phyloP scores from a whole-genome alignment of 2,888 invertebrate species.

The Trilocha varians region DNA sequence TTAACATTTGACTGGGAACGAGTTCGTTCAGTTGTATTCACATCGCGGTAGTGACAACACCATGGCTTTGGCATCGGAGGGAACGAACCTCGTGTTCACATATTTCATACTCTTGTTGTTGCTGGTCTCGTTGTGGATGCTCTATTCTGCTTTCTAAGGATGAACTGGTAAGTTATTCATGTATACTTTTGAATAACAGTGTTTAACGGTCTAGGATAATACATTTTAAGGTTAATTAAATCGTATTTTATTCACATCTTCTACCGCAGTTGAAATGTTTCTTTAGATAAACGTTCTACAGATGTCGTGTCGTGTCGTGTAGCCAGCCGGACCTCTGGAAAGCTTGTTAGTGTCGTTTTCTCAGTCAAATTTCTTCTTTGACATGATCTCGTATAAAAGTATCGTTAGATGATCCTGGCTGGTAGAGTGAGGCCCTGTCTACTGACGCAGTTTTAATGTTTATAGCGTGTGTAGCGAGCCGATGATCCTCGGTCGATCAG shows the following conservation, averaged over 20 bases:
- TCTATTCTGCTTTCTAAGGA: conserved; percentile 75
- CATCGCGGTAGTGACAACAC: conserved; percentile 31
- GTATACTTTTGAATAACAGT: neutral
- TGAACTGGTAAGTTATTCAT: conserved; percentile 25
- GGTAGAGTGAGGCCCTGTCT: conserved; percentile 44
- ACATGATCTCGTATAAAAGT: neutral
- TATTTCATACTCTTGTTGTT: conserved; percentile 77
- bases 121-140: conserved; percentile 75
- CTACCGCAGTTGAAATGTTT: no score
- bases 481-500: conserved; percentile 40
- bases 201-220: neutral
- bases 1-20: conserved; percentile 34
- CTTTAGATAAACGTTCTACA: no score
- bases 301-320: no score
- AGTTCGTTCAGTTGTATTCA: conserved; percentile 42
- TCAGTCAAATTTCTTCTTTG: no score
- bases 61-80: conserved; percentile 64
- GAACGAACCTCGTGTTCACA: conserved; percentile 77
- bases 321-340: no score
- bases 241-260: no score
- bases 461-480: conserved; percentile 20
- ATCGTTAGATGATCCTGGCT: conserved; percentile 18
- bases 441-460: conserved; percentile 31
- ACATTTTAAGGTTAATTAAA: no score
- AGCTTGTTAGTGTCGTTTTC: no score